Evolutionary conservation across 2,888 invertebrate genomes (phyloP).

Genomic region (Papilio protenor): DNA sequence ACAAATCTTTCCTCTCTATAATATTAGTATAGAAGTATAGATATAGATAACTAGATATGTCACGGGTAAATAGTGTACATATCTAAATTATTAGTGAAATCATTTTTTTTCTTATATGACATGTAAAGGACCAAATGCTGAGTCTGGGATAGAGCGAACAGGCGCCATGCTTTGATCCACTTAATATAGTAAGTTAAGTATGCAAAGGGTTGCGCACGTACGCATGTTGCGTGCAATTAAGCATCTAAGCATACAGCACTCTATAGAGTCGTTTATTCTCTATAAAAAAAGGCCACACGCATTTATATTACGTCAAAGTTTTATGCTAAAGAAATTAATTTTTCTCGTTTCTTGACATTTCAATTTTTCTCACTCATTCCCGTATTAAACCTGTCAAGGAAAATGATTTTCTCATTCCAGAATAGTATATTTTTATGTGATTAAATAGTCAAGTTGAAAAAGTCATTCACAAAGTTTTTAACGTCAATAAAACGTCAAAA

Average conservation of each 20-base stretch:
- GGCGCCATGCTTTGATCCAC: no score
- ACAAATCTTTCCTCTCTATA: no score
- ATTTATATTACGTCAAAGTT: background rate
- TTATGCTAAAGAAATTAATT: background rate
- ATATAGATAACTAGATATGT: no score
- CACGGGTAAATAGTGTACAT: no score
- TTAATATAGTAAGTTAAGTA: no score
- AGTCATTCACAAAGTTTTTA: background rate
- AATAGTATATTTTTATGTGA: background rate
- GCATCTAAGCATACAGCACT: background rate
- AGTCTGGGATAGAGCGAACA: no score
- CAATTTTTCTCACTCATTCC: constrained; percentile 6
- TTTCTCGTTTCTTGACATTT: constrained; percentile 15
- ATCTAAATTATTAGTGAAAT: no score
- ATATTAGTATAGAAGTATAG: no score
- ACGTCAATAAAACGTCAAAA: background rate
- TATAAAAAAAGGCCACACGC: background rate
- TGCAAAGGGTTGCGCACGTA: background rate
- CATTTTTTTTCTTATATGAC: no score
- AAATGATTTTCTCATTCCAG: background rate
- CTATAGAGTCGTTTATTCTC: background rate
- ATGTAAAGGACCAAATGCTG: no score
- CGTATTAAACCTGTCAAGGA: constrained; percentile 31
- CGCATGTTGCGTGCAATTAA: background rate
- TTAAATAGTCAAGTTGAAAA: background rate